Evolutionary conservation across 2,888 invertebrate genomes (phyloP).

Genomic region (Rhyacophila evoluta): DNA sequence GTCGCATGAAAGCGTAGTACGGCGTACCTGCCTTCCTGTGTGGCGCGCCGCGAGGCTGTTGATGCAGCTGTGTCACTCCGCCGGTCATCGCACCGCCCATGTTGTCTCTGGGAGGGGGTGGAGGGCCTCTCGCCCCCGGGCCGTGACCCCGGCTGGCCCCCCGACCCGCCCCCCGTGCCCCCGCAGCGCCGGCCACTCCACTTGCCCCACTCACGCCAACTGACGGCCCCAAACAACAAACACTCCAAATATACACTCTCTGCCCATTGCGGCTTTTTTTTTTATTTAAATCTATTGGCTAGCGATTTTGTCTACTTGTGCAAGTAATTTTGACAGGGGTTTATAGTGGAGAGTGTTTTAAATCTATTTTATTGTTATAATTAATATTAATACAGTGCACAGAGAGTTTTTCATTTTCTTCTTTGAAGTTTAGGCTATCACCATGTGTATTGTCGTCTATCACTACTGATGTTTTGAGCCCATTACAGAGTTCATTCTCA

Average conservation of each 20-base stretch:
- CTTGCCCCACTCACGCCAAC: slow-evolving; percentile 56
- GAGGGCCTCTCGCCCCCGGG: slow-evolving; percentile 90
- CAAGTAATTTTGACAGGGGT: background rate
- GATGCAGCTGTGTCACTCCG: slow-evolving; percentile 55
- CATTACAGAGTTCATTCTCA: too few species aligned
- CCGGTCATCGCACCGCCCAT: slow-evolving; percentile 64
- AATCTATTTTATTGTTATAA: background rate
- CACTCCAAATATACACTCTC: slow-evolving; percentile 54
- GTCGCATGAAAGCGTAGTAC: slow-evolving; percentile 40
- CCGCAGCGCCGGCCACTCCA: slow-evolving; percentile 56
- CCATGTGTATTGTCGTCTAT: too few species aligned
- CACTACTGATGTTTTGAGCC: too few species aligned
- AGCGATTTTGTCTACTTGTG: background rate
- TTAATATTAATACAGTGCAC: too few species aligned
- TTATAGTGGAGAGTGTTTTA: background rate
- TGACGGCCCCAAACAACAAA: slow-evolving; percentile 54
- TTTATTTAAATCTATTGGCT: background rate
- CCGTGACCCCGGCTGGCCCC: slow-evolving; percentile 61
- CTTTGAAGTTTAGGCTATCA: too few species aligned
- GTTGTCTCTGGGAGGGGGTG: slow-evolving; percentile 84
- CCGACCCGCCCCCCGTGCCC: slow-evolving; percentile 58
- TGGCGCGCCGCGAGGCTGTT: slow-evolving; percentile 50
- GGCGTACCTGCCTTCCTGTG: slow-evolving; percentile 69
- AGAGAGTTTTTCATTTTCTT: too few species aligned
- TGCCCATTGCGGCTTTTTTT: slow-evolving; percentile 54